Evolutionary conservation across 2,888 invertebrate genomes (phyloP).

Genomic region (Phengaris alcon): DNA sequence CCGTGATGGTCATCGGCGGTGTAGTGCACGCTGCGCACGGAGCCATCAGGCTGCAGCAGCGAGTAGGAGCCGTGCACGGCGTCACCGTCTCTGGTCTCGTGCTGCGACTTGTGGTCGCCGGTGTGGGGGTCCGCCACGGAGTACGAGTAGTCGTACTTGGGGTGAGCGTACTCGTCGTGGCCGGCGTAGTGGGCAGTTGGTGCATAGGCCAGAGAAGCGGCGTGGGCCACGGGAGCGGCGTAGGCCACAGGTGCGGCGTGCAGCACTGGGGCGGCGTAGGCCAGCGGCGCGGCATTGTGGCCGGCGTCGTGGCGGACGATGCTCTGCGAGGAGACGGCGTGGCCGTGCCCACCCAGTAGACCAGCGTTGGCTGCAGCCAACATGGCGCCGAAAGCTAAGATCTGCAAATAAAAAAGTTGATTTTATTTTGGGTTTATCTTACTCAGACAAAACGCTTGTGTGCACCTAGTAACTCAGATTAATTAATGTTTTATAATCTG

Average conservation of each 20-base stretch:
- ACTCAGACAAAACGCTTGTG: background rate
- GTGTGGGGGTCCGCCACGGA: slow-evolving; percentile 78
- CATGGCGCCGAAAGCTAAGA: slow-evolving; percentile 64
- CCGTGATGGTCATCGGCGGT: slow-evolving; percentile 59
- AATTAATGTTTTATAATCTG: too few species aligned
- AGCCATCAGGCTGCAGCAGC: slow-evolving; percentile 73
- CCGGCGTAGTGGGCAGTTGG: slow-evolving; percentile 30
- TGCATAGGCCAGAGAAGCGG: slow-evolving; percentile 40
- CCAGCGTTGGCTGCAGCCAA: slow-evolving; percentile 71
- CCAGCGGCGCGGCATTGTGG: slow-evolving; percentile 35
- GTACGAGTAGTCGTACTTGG: slow-evolving; percentile 72
- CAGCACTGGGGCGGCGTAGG: slow-evolving; percentile 48
- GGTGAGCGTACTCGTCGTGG: slow-evolving; percentile 51
- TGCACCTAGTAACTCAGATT: too few species aligned
- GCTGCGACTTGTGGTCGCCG: slow-evolving; percentile 78
- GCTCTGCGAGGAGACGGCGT: slow-evolving; percentile 65
- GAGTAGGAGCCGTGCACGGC: slow-evolving; percentile 80
- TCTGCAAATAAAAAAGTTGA: slow-evolving; percentile 49
- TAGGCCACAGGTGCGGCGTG: slow-evolving; percentile 43
- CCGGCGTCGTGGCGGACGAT: slow-evolving; percentile 57
- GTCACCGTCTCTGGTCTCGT: slow-evolving; percentile 75
- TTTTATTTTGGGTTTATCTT: background rate
- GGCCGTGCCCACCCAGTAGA: slow-evolving; percentile 45
- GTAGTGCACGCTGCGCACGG: slow-evolving; percentile 75
- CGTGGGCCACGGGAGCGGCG: slow-evolving; percentile 41